Conservation (phyloP, 2,113 vertebrate species). For the Neodontobutis hainanensis region DNA sequence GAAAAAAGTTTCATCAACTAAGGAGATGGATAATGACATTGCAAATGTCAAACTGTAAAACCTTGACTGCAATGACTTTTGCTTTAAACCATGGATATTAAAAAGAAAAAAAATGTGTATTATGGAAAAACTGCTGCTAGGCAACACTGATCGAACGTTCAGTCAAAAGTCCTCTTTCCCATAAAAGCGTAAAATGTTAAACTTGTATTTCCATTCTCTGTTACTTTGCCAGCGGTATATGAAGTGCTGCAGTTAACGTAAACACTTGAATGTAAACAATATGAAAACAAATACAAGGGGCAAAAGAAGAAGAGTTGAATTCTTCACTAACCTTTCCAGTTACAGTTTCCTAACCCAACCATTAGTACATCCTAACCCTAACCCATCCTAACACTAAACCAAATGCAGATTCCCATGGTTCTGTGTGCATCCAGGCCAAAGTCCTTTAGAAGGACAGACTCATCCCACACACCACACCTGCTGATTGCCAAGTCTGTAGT, state of each 20-base stretch:
- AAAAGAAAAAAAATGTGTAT: constrained; percentile 19
- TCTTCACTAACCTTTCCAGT: background rate
- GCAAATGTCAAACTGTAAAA: background rate
- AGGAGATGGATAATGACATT: background rate
- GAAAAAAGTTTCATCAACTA: background rate
- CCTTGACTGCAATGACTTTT: background rate
- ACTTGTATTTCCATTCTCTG: too few relatives aligned
- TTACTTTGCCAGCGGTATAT: too few relatives aligned
- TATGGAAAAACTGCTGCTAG: constrained; percentile 14
- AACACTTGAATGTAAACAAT: too few relatives aligned
- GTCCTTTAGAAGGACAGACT: constrained; percentile 3
- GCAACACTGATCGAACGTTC: constrained; percentile 16
- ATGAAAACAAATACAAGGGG: too few relatives aligned
- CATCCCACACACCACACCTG: background rate
- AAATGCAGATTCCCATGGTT: background rate
- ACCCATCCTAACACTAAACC: background rate
- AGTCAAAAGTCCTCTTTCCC: constrained; percentile 1
- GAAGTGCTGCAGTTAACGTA: too few relatives aligned
- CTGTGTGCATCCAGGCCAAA: background rate
- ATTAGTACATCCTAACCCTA: too few relatives aligned
- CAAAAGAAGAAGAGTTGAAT: too few relatives aligned
- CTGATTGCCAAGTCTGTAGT: constrained; percentile 30
- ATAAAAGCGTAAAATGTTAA: background rate
- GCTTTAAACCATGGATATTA: background rate
- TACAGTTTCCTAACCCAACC: too few relatives aligned